Evolutionary conservation across 2,888 invertebrate species (phyloP), one percentile per base, ranked within the genome.

Genomic region (Hedychridium roseum): DNA sequence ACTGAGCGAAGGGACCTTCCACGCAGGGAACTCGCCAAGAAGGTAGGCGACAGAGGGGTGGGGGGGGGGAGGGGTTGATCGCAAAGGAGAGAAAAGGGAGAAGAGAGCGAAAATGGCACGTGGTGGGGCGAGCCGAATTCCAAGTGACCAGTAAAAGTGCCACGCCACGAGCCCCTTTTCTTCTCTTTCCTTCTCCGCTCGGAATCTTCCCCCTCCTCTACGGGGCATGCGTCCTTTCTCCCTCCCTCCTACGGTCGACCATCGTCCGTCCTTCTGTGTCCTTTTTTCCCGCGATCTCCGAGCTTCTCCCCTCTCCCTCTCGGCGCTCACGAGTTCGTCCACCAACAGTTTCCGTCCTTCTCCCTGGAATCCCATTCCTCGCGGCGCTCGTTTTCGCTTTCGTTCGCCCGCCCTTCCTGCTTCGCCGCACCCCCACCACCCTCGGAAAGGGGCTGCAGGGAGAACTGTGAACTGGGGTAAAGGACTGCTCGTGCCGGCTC

Each of bases 381-480:
- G n/a, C n/a, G n/a, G n/a, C n/a, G n/a, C n/a, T n/a, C n/a, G n/a
- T n/a, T n/a, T n/a, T n/a, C n/a, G n/a, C n/a, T n/a, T n/a, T n/a
- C n/a, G n/a, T n/a, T n/a, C n/a, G n/a, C n/a, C n/a, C n/a, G n/a
- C n/a, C n/a, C n/a, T n/a, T n/a, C n/a, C n/a, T n/a, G n/a, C n/a
- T n/a, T n/a, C n/a, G n/a, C n/a, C n/a, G n/a, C n/a, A n/a, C n/a
- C n/a, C n/a, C n/a, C n/a, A n/a, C n/a, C n/a, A n/a, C n/a, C n/a
- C n/a, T n/a, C n/a, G n/a, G 18, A 15, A 32, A 14, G 16, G 41
- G 41, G n/a, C n/a, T n/a, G n/a, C n/a, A n/a, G n/a, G 56, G 57
- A 45, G 50, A 45, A 66, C 63, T 65, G 67, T 64, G 70, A 70
- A 70, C 68, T 67, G 60, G 70, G 69, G 64, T 70, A 69, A 67